Base-by-base conservation (phyloP, 2,113 vertebrate genomes). In the Parotia lawesii region DNA sequence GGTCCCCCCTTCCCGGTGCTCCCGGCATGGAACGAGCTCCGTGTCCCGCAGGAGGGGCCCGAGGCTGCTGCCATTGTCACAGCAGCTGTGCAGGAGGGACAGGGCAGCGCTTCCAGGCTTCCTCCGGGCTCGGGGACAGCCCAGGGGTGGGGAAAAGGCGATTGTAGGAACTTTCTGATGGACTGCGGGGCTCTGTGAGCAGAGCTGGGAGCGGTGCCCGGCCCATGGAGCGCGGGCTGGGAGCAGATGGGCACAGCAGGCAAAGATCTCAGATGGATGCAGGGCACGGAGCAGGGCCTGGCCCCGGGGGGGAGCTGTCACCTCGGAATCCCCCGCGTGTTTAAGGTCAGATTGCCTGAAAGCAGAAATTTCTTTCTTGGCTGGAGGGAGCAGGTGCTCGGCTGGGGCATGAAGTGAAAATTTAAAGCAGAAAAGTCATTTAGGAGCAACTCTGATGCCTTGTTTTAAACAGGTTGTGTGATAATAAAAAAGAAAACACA, bases 221-320 rank as follows among this genome's bases (percentile, higher is more conserved):
- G 48, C 47, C 27, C 10, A 0, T 2, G 2, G 35, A 17, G 48
- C 22, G 17, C 12, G 28, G 10, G 31, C 4, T 3, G 20, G 33
- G 15, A 58, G 62, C 83, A 90, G 88, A 61, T 87, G 93, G 85
- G 60, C 81, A 28, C 88, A 74, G 91, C 77, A 44, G 89, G 85
- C 22, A 23, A 33, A 71, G 33, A 18, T 53, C 37, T 14, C 2
- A 10, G 48, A 33, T 56, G 48, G 29, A 57, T 33, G 74, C 19
- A 37, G 61, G 54, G 57, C 22, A 13, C 62, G 33, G 35, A 19
- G 42, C 4, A 12, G 72, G 27, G 75, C 28, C 33, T 5, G 37
- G 71, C 31, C 53, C 11, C 10, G 0, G 69, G 57, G 47, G 19
- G 42, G 1, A 13, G 27, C 11, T 11, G 45, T 10, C 33, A 42